Evolutionary conservation across 1,140 invertebrate genomes (phyloP), one percentile per base, ranked within the genome.

Genomic region (Palaemon carinicauda): DNA sequence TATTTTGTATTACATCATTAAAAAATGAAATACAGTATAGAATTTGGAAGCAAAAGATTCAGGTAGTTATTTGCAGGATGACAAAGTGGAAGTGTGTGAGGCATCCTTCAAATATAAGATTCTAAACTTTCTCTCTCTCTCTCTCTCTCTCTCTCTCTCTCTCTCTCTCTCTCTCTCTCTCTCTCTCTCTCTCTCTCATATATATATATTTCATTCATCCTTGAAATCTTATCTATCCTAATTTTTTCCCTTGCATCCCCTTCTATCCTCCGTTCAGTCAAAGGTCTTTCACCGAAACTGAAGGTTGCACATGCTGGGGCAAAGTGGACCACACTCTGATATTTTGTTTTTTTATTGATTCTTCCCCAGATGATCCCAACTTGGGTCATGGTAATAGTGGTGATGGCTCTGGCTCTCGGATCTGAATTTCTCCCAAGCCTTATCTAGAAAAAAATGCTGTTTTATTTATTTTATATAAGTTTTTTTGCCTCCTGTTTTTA

Each of bases 301-400:
- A 27, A 50, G 41, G 41, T 41, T 41, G 41, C 21, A 14, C 24
- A 60, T 56, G 52, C 74, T 56, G 54, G 56, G 82, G 82, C 82
- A 83, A 24, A 50, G 12, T 83, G 77, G 74, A 85, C n/a, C 27
- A 65, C 79, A 69, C 79, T 85, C 82, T 85, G 78, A 85, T 51
- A 56, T 85, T 85, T 85, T 56, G 74, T 85, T 85, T 74, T 79
- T 85, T 85, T 24, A 79, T 85, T 54, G 74, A 79, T 31, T 85
- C 73, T 79, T 79, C 75, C 82, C 56, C 75, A 85, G 82, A 85
- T 75, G 74, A 71, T 85, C 74, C 82, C 82, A 71, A 85, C 82
- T n/a, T 85, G 82, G 82, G 82, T 85, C 82, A 71, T 85, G 82
- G 56, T 79, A 85, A 75, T 85, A 52, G n/a, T 85, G 82, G 82